Percentiles rank a stretch among this genome's conserved stretches.
Conservation (phyloP, 1,140 invertebrate species). For the Drosophila kurseongensis region DNA sequence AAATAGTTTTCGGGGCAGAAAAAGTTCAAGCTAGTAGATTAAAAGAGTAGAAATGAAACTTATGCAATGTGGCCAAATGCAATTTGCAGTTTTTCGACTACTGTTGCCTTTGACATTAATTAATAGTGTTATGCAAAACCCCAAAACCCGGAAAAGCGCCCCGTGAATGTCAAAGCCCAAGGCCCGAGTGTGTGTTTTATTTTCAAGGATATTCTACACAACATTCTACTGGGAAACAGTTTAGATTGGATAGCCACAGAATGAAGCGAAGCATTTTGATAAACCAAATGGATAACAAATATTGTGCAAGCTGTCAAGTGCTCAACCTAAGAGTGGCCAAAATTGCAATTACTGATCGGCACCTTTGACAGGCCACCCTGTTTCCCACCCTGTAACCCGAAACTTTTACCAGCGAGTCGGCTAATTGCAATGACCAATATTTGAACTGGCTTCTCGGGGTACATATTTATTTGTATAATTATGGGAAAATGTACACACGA, state of each 20-base stretch:
- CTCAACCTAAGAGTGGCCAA: background rate
- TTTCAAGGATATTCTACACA: constrained; percentile 17
- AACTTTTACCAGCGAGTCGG: constrained; percentile 52
- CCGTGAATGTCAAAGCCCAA: constrained; percentile 38
- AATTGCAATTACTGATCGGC: constrained; percentile 15
- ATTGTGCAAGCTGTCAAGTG: constrained; percentile 10
- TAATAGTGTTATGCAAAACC: constrained; percentile 75
- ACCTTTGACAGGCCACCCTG: constrained; percentile 7
- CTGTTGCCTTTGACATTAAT: constrained; percentile 63
- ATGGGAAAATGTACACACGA: constrained; percentile 55
- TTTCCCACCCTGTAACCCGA: constrained; percentile 39
- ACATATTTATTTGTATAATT: constrained; percentile 56
- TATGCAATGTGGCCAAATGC: constrained; percentile 49
- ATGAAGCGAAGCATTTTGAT: constrained; percentile 1
- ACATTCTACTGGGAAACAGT: background rate
- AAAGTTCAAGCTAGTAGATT: constrained; percentile 12
- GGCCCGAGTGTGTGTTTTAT: background rate
- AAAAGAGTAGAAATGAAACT: constrained; percentile 44
- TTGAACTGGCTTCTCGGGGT: constrained; percentile 51
- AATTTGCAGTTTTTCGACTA: constrained; percentile 17
- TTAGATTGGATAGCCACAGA: constrained; percentile 1
- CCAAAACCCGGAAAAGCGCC: constrained; percentile 47
- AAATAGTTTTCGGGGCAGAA: background rate
- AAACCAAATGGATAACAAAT: background rate
- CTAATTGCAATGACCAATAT: constrained; percentile 78